Evolutionary conservation across 2,113 vertebrate species (phyloP), one percentile per base, ranked within the genome.

Genomic region (Vombatus ursinus): DNA sequence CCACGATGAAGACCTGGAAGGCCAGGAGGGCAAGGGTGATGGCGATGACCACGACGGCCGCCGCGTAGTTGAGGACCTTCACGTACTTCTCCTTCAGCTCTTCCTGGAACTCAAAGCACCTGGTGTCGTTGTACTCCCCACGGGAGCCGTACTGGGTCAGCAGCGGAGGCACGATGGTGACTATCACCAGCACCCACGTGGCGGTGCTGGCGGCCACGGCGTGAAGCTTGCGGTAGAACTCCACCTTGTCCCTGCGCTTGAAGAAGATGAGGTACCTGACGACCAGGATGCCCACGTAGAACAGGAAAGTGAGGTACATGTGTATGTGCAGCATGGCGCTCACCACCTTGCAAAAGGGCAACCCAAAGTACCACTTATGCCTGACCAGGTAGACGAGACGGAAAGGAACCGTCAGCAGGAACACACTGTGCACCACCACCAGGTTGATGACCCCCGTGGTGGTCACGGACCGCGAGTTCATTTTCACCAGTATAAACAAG

Each of bases 321-420:
- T 99, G 99, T 68, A 99, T 98, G 93, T 99, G 99, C 94, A 99
- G 97, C 99, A 99, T 99, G 31, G 98, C 97, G 0, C 99, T 99
- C 96, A 99, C 98, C 12, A 99, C 7, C 96, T 98, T 99, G 93
- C 99, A 99, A 96, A 98, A 98, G 0, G 9, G 0, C 0, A 0
- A 0, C 0, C 97, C 22, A 51, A 99, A 97, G 0, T 0, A 0
- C 99, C 99, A 99, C 0, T 9, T 0, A 0, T 47, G 0, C 0
- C 2, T 93, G 7, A 97, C 61, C 0, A 99, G 99, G 54, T 99
- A 99, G 97, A 98, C 96, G 92, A 99, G 97, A 91, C 99, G 99
- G 96, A 99, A 99, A 1, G 99, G 99, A 77, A 99, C 98, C 0
- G 99, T 99, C 96, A 99, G 47, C 22, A 99, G 98, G 50, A 99